phyloP scores from a whole-genome alignment of 2,113 vertebrate genomes.

The Tragelaphus strepsiceros region DNA sequence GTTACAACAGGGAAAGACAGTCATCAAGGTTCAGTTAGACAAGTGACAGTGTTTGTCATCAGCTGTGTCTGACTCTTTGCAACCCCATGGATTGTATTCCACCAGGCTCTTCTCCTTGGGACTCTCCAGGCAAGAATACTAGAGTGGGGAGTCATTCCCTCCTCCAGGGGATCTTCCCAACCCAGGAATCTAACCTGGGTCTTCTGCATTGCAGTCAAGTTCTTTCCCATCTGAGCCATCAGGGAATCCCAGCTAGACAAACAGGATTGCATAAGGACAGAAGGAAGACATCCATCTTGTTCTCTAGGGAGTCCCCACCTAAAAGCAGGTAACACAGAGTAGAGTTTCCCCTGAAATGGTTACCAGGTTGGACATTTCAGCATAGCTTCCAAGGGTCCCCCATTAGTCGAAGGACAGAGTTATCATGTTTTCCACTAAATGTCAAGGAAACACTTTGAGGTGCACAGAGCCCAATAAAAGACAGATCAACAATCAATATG shows the following conservation, averaged over 20 bases:
- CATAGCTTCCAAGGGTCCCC: not conserved
- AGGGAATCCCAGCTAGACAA: accelerated
- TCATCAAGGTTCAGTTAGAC: not conserved
- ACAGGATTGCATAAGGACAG: not conserved
- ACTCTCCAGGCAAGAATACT: not conserved
- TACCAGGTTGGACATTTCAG: not conserved
- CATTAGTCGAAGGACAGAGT: not conserved
- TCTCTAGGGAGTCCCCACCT: not conserved
- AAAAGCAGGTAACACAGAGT: accelerated
- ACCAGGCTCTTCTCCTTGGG: not conserved
- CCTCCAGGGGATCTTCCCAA: not conserved
- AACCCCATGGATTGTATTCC: accelerated
- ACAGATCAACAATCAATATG: not conserved
- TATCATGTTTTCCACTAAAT: not conserved
- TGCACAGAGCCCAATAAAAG: not conserved
- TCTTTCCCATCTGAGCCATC: not conserved
- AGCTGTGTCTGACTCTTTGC: accelerated
- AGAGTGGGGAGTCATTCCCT: not conserved
- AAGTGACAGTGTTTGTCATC: not conserved
- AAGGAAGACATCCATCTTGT: not conserved
- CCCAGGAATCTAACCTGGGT: not conserved
- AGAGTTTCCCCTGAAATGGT: not conserved
- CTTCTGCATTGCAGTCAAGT: not conserved
- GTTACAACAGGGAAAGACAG: not conserved
- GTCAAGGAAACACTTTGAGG: not conserved